Evolutionary conservation across 2,888 invertebrate genomes (phyloP).

Genomic region (Deilephila porcellus): DNA sequence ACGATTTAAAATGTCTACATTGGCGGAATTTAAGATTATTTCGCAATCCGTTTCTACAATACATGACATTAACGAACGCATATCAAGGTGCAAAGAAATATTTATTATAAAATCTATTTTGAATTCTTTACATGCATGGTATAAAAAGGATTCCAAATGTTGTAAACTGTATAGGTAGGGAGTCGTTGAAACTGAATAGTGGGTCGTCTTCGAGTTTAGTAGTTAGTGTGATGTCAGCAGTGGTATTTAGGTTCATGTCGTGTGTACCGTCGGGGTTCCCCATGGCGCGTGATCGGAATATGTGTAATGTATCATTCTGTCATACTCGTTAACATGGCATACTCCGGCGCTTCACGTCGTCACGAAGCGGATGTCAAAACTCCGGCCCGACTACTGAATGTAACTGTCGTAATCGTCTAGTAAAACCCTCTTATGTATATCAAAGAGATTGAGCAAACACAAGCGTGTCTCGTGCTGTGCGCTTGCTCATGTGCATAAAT

Average conservation of each 20-base stretch:
- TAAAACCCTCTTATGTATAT: constrained; percentile 23
- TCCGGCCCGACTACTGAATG: constrained; percentile 23
- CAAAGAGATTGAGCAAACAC: constrained; percentile 27
- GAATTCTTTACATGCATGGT: neutral
- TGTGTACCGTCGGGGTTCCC: constrained; percentile 67
- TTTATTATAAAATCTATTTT: too few relatives aligned
- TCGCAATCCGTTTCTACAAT: too few relatives aligned
- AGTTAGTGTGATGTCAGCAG: constrained; percentile 65
- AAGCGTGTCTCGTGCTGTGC: neutral
- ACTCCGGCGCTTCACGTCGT: constrained; percentile 41
- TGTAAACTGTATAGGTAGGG: neutral
- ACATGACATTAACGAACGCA: too few relatives aligned
- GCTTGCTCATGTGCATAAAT: constrained; percentile 24
- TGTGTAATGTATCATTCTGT: constrained; percentile 40
- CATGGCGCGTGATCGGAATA: constrained; percentile 68
- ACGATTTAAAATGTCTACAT: neutral
- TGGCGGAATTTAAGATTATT: too few relatives aligned
- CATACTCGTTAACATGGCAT: constrained; percentile 49
- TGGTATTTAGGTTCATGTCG: constrained; percentile 66
- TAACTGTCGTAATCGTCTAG: constrained; percentile 28
- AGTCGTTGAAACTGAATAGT: constrained; percentile 7
- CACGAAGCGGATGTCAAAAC: constrained; percentile 58
- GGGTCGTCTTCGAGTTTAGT: constrained; percentile 29
- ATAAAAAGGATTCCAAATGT: neutral
- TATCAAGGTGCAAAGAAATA: too few relatives aligned